Evolutionary conservation across 2,113 vertebrate genomes (phyloP).

Genomic region (Mastomys coucha): DNA sequence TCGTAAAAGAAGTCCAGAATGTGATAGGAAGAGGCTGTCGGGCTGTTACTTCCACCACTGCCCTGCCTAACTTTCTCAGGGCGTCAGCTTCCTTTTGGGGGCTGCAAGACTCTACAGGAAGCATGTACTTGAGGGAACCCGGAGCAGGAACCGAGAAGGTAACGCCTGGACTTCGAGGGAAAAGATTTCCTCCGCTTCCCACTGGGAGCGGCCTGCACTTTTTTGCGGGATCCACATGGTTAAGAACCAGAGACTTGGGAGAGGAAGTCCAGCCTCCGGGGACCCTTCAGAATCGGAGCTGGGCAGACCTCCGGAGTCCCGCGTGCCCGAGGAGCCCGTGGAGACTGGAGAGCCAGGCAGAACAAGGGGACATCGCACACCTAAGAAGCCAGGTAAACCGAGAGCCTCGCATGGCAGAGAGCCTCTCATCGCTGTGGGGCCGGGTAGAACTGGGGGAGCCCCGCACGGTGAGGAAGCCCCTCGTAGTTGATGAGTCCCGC

Average conservation of each 20-base stretch:
- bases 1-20: background rate
- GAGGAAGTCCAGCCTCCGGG: background rate
- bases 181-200: background rate
- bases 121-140: background rate
- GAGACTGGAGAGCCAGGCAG: background rate
- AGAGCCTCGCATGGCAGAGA: background rate
- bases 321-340: no score
- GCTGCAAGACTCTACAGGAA: background rate
- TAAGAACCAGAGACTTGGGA: background rate
- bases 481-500: background rate
- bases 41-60: background rate
- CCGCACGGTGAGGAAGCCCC: background rate
- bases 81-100: background rate
- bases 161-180: background rate
- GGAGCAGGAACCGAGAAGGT: background rate
- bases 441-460: background rate
- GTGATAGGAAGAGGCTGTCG: background rate
- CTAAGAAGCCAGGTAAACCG: background rate
- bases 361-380: background rate
- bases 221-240: background rate
- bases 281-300: background rate
- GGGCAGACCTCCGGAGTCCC: background rate
- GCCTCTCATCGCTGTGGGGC: background rate
- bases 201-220: background rate
- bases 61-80: slow-evolving; percentile 9